Evolutionary conservation across 2,888 invertebrate species (phyloP).

Genomic region (Chymomyza fuscimana): DNA sequence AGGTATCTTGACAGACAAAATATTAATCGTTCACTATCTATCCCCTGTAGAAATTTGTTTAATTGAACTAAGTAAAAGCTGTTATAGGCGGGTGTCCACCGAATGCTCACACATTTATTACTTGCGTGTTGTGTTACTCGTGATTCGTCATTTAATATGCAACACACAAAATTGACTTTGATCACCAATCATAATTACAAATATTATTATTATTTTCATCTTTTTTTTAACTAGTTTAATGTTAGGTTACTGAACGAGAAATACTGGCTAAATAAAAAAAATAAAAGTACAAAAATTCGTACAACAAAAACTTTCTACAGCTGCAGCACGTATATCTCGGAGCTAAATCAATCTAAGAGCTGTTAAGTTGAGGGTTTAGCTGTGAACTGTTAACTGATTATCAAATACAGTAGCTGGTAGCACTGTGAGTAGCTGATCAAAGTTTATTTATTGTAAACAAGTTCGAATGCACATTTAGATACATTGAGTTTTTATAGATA

Average conservation of each 20-base stretch:
- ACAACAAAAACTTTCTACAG: slow-evolving; percentile 5
- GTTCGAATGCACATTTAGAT: too few relatives aligned
- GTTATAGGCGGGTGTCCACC: slow-evolving; percentile 35
- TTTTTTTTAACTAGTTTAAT: background rate
- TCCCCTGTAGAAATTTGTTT: slow-evolving; percentile 47
- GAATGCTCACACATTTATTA: slow-evolving; percentile 40
- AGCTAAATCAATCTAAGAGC: background rate
- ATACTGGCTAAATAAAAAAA: background rate
- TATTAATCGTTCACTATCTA: slow-evolving; percentile 20
- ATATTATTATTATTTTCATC: slow-evolving; percentile 7
- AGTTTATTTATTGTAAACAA: too few relatives aligned
- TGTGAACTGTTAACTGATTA: slow-evolving; percentile 30
- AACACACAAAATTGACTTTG: slow-evolving; percentile 38
- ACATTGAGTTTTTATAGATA: too few relatives aligned
- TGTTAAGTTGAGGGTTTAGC: background rate
- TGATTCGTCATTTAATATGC: slow-evolving; percentile 47
- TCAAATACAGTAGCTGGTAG: slow-evolving; percentile 33
- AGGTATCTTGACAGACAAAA: slow-evolving; percentile 33
- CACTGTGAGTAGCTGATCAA: background rate
- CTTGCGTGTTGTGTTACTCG: slow-evolving; percentile 41
- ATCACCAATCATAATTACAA: slow-evolving; percentile 45
- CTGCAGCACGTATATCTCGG: background rate
- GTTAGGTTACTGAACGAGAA: background rate
- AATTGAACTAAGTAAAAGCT: slow-evolving; percentile 57
- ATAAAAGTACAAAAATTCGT: background rate